A percentile compares a stretch with the other conserved stretches of the same genome.
Evolutionary conservation across 2,113 vertebrate genomes (phyloP).

Genomic region (Archilochus colubris): DNA sequence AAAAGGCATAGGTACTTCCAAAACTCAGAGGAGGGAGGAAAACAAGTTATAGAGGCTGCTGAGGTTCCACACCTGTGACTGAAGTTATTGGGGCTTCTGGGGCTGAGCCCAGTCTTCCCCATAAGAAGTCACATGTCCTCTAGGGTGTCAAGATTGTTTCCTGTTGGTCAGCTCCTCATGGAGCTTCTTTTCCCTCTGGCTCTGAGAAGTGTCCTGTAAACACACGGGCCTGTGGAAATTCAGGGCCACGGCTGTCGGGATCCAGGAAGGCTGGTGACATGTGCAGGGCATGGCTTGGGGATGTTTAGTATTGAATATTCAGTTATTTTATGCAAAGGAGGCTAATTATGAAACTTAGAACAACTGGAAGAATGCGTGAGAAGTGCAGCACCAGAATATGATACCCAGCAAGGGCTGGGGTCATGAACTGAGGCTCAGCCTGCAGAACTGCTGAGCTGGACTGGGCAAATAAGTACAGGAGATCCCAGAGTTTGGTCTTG

Average conservation of each 20-base stretch:
- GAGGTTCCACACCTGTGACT: background rate
- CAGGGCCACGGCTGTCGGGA: background rate
- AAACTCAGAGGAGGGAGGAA: background rate
- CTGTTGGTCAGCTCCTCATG: background rate
- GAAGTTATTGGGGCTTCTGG: background rate
- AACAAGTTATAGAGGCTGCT: background rate
- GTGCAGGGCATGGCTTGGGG: background rate
- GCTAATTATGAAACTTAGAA: background rate
- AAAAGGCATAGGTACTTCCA: background rate
- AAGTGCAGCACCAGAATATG: background rate
- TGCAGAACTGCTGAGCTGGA: background rate
- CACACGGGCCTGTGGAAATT: background rate
- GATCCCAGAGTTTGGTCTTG: accelerated
- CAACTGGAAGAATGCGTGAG: background rate
- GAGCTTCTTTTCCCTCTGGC: background rate
- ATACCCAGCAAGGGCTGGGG: background rate
- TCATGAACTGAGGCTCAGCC: background rate
- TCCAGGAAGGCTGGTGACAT: background rate
- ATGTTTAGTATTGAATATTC: conserved; percentile 25
- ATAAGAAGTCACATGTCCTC: background rate
- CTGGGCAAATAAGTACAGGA: background rate
- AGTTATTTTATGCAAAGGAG: background rate
- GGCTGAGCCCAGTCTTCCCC: background rate
- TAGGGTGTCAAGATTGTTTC: background rate
- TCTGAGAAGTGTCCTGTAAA: background rate